Base-by-base conservation (phyloP, 1,140 invertebrate species). In the Rhyacophila brunnea region DNA sequence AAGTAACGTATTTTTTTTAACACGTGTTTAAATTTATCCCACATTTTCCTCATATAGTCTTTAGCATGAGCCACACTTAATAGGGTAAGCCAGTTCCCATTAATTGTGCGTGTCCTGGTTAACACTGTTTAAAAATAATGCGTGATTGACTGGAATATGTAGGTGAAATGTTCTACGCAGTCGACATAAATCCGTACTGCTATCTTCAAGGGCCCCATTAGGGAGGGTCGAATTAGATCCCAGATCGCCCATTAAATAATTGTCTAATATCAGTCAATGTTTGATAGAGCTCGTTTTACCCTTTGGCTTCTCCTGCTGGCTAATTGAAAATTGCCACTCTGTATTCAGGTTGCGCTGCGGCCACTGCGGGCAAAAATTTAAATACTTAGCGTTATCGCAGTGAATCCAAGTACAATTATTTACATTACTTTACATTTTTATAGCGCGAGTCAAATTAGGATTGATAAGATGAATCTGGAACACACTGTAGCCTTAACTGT, bases 211-310 rank as follows among this genome's bases (percentile, higher is more conserved):
- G 23, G 6, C 42, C 35, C 60, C 54, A 62, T 62, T 62, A 62
- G 60, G 53, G 40, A 35, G 55, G 54, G 55, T 49, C 40, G 57
- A 54, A 62, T 62, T 62, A 62, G 60, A 58, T 42, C 60, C 52
- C 34, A 45, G 50, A 62, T 58, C 48, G 54, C 60, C 57, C 57
- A 62, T 62, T 62, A 57, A 62, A 62, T 62, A 62, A 62, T 62
- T 62, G 60, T 51, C 55, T 46, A 35, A 56, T 62, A 62, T 62
- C 57, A 62, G 60, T 58, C 57, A 62, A 62, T 58, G 60, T 62
- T 50, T 52, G 53, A 53, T 58, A 36, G 45, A 11, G 45, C 55
- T 58, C 47, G 53, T 36, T 55, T 50, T 19, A 40, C 54, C 52
- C 47, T 44, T 23, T 47, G 48, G 51, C 51, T 47, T 28, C 36